Base-by-base conservation (phyloP, 2,888 invertebrate species). In the Sphecodes monilicornis region DNA sequence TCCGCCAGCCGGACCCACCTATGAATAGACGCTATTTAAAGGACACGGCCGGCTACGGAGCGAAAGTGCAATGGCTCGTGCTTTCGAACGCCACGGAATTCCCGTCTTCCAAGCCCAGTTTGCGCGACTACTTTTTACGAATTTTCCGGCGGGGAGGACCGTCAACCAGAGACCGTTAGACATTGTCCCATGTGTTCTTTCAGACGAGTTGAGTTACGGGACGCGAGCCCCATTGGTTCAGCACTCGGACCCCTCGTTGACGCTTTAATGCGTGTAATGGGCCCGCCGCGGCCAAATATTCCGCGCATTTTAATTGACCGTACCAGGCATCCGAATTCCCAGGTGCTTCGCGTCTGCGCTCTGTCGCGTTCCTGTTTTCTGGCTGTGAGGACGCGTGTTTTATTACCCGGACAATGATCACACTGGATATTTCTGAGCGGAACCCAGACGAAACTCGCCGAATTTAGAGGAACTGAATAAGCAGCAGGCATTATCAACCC, bases 21-120 rank as follows among this genome's bases (percentile, higher is more conserved):
- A 93, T 93, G 93, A 93, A 93, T 93, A 92, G 93, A 90, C 87
- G 92, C 92, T 93, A 93, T 93, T 93, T 91, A 91, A 91, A 92
- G 91, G 90, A 92, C 89, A 86, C 86, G 64, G 84, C 60, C 81
- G 77, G 80, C 66, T 32, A 60, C 72, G 83, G 68, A 64, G 11
- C 46, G 22, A 79, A 87, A 84, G 88, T 90, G 86, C 90, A 88
- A 88, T 87, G 89, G 87, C 87, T 82, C 85, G 83, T 78, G 75
- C 77, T 54, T 54, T 74, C 75, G 72, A 79, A 76, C 71, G 83
- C 26, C 36, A 73, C 77, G 82, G 86, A 88, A 78, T 88, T 86
- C 81, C 64, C 78, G 71, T 13, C 39, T 57, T 39, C n/a, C 76
- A 6, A 41, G 79, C 43, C 60, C 8, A 60, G 57, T n/a, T 22